Percentiles rank a stretch among this genome's conserved stretches.
Conservation (phyloP, 2,888 invertebrate genomes). For the Hydrotaea diabolus region DNA sequence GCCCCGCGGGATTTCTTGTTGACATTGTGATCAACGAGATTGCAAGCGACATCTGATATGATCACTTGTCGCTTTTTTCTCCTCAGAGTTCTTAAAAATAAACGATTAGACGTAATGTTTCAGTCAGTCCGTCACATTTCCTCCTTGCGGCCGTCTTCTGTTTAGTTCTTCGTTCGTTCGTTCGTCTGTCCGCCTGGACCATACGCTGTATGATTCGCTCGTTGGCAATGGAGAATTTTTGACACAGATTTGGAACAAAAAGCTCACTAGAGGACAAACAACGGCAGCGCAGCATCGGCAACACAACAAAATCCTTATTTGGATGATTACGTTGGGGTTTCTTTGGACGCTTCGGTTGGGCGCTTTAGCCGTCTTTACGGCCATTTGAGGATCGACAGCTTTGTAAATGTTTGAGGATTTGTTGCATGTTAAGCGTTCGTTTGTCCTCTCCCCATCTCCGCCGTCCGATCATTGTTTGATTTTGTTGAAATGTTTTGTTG, state of each 20-base stretch:
- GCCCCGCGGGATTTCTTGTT: slow-evolving; percentile 69
- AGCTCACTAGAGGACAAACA: slow-evolving; percentile 32
- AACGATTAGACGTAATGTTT: slow-evolving; percentile 60
- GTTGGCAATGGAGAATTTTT: slow-evolving; percentile 53
- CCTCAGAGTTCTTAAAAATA: slow-evolving; percentile 51
- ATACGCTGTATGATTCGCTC: slow-evolving; percentile 23
- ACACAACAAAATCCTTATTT: slow-evolving; percentile 58
- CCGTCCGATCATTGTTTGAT: slow-evolving; percentile 19
- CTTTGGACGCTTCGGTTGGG: slow-evolving; percentile 35
- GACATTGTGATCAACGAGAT: slow-evolving; percentile 69
- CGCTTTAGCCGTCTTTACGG: slow-evolving; percentile 48
- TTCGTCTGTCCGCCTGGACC: neutral
- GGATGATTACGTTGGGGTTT: slow-evolving; percentile 60
- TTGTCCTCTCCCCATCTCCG: neutral
- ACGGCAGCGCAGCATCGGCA: neutral
- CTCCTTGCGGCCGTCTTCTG: neutral
- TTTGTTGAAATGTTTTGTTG: slow-evolving; percentile 44
- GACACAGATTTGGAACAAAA: slow-evolving; percentile 65
- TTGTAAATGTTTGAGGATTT: slow-evolving; percentile 54
- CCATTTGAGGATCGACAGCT: slow-evolving; percentile 61
- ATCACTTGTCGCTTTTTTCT: slow-evolving; percentile 68
- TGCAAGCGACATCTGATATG: slow-evolving; percentile 68
- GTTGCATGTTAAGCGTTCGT: neutral
- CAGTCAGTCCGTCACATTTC: slow-evolving; percentile 40
- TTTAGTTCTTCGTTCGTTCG: neutral